A percentile compares a stretch with the other conserved stretches of the same genome.
Conservation (phyloP, 2,797 vertebrate species). For the Takifugu rubripes region DNA sequence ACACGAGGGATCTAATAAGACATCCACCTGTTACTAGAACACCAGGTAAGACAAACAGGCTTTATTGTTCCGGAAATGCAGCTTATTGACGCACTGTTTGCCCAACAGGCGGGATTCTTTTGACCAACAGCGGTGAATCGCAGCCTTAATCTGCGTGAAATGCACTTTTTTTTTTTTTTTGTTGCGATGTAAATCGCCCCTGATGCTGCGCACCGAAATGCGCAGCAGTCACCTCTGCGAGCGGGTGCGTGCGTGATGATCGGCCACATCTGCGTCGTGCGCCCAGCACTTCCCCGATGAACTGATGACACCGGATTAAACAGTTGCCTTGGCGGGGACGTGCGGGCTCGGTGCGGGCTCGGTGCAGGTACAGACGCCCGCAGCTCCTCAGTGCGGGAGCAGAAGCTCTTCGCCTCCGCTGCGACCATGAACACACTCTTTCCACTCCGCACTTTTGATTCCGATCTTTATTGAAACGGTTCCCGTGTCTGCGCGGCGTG, state of each 20-base stretch:
- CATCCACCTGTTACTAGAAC: constrained; percentile 77
- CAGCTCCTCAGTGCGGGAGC: constrained; percentile 59
- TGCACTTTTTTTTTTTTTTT: constrained; percentile 39
- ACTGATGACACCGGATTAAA: constrained; percentile 25
- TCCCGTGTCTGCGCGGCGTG: constrained; percentile 21
- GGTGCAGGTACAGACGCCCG: constrained; percentile 38
- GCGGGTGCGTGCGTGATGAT: constrained; percentile 2
- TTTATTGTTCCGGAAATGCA: constrained; percentile 11
- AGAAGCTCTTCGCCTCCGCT: constrained; percentile 45
- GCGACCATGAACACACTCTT: constrained; percentile 35
- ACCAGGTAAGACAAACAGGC: constrained; percentile 67
- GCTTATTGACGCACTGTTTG: constrained; percentile 23
- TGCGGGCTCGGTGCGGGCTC: constrained; percentile 28
- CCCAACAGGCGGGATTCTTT: constrained; percentile 30
- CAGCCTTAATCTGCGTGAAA: constrained; percentile 13
- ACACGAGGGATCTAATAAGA: constrained; percentile 53
- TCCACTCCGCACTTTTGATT: constrained; percentile 6
- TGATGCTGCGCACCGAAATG: constrained; percentile 32
- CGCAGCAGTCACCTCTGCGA: constrained; percentile 24
- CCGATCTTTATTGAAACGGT: not conserved
- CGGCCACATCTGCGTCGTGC: constrained; percentile 25
- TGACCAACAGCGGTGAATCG: constrained; percentile 26
- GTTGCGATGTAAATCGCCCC: constrained; percentile 10
- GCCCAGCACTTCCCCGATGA: constrained; percentile 28
- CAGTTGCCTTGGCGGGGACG: constrained; percentile 12